Base-by-base conservation (phyloP, 1,140 invertebrate genomes). In the Ooceraea biroi region DNA sequence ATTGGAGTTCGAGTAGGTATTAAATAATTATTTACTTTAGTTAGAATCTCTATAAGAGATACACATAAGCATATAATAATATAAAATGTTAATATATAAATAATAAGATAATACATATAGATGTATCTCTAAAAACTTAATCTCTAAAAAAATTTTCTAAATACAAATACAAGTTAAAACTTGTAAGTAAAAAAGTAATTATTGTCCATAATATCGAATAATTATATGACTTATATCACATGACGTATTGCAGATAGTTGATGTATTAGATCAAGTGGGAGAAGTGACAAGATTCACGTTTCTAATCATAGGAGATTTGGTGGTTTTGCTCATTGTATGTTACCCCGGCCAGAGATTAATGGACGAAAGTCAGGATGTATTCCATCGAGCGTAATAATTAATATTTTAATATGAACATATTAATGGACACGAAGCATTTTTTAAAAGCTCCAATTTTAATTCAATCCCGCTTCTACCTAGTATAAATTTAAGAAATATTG, bases 311-410 rank as follows among this genome's bases (percentile, higher is more conserved):
- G 65, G 44, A 25, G 61, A 46, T 14, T 25, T 78, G 22, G 0
- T 77, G 4, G n/a, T 12, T 41, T 7, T 77, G 2, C 5, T 66
- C 14, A 77, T 68, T 4, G 14, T 19, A 8, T 55, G 48, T 10
- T 78, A 68, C 2, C 55, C 61, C 17, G 30, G 61, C 36, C 73
- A 68, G 12, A 78, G 14, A 78, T 14, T 78, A 68, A 55, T 68
- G 30, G 74, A 78, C 12, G 74, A 78, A 55, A 78, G 74, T 52
- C 48, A 68, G 30, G 27, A 41, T 27, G n/a, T 78, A 78, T 78
- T 68, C 10, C 14, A 50, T 30, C 44, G 19, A 50, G 63, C 63
- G 61, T 78, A 78, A 68, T 68, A 63, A 27, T 68, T 14, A 46
- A 17, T 25, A 48, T 14, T 12, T 17, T 66, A 14, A 48, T 44